Percentiles rank a stretch among this genome's conserved stretches.
phyloP scores from a whole-genome alignment of 1,140 invertebrate species.

The Caenorhabditis brenneri region DNA sequence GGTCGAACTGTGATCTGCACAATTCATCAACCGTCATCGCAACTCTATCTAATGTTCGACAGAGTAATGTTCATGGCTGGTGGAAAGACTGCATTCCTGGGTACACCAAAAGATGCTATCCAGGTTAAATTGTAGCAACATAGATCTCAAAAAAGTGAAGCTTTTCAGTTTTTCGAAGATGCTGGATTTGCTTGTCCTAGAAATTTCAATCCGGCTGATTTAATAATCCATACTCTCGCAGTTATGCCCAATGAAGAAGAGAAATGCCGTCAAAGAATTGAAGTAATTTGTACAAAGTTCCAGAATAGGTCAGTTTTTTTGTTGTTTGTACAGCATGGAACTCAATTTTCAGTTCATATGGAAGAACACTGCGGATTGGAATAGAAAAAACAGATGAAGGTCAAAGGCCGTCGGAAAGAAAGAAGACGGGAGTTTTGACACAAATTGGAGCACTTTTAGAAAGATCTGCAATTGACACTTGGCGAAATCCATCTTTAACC shows the following conservation, averaged over 20 bases:
- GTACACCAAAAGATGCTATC: background rate
- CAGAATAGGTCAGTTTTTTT: conserved; percentile 25
- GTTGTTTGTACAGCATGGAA: too few relatives aligned
- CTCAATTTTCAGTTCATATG: background rate
- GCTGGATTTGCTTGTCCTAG: conserved; percentile 78
- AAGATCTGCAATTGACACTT: conserved; percentile 53
- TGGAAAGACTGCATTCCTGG: conserved; percentile 6
- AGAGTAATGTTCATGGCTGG: conserved; percentile 45
- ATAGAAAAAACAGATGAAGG: conserved; percentile 21
- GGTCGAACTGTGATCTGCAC: conserved; percentile 83
- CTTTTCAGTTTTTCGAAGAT: conserved; percentile 60
- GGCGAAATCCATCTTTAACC: conserved; percentile 62
- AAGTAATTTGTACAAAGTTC: conserved; percentile 43
- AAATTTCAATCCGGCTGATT: conserved; percentile 80
- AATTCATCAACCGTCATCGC: conserved; percentile 85
- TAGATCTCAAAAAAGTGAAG: background rate
- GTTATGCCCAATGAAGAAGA: conserved; percentile 74
- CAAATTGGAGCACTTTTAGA: conserved; percentile 41
- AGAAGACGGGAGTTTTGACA: background rate
- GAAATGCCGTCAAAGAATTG: conserved; percentile 32
- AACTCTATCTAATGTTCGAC: conserved; percentile 82
- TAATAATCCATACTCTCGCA: conserved; percentile 77
- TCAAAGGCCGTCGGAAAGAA: background rate
- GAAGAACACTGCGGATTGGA: background rate
- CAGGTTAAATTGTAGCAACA: background rate